phyloP scores from a whole-genome alignment of 2,888 invertebrate species.

The Trachelus troglodyta region DNA sequence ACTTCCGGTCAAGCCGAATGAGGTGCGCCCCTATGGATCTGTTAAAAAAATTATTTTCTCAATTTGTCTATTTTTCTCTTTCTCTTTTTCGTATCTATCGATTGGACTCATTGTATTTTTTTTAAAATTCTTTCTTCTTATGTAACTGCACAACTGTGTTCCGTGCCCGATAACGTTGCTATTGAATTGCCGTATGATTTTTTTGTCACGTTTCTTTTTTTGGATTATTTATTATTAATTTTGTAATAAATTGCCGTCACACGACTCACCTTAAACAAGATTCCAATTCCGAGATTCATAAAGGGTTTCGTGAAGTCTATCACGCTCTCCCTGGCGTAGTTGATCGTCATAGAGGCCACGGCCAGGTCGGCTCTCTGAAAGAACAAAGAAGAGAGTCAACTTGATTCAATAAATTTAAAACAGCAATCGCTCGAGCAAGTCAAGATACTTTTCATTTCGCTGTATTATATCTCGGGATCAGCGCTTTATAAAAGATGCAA shows the following conservation, averaged over 20 bases:
- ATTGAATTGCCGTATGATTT: constrained; percentile 24
- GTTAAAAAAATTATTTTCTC: too few relatives aligned
- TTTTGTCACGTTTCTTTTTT: not conserved
- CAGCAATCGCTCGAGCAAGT: too few relatives aligned
- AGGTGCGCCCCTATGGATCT: too few relatives aligned
- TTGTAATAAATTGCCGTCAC: not conserved
- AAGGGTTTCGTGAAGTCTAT: constrained; percentile 99
- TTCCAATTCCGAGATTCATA: constrained; percentile 97
- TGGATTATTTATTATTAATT: constrained; percentile 1
- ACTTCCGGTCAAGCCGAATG: too few relatives aligned
- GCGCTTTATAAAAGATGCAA: constrained; percentile 52
- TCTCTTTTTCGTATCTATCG: too few relatives aligned
- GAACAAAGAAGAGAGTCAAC: constrained; percentile 13
- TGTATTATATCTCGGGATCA: not conserved
- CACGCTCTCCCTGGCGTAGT: constrained; percentile 93
- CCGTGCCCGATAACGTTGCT: constrained; percentile 5
- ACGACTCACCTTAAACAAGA: constrained; percentile 86
- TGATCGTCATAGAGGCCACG: constrained; percentile 97
- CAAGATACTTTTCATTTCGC: too few relatives aligned
- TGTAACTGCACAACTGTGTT: constrained; percentile 9
- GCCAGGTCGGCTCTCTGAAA: constrained; percentile 93
- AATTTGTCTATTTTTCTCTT: too few relatives aligned
- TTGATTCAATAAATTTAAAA: too few relatives aligned
- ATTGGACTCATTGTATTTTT: not conserved
- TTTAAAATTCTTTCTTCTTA: not conserved